phyloP scores from a whole-genome alignment of 2,888 invertebrate species.

The Psococerastis gibbosa region DNA sequence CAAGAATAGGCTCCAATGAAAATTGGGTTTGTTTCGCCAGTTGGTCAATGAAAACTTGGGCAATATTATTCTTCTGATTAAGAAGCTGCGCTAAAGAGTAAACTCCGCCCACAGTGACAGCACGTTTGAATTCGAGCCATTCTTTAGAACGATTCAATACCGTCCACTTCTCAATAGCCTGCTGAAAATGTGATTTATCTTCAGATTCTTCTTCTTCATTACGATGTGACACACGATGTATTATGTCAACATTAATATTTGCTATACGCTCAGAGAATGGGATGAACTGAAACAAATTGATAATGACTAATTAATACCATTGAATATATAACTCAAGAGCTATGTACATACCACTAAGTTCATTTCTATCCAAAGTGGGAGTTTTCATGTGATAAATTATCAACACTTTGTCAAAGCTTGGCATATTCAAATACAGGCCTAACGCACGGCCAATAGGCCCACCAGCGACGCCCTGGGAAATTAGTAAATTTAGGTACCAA shows the following conservation, averaged over 20 bases:
- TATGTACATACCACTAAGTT: neutral
- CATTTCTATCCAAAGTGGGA: neutral
- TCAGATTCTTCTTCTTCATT: constrained; percentile 42
- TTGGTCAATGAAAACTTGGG: constrained; percentile 51
- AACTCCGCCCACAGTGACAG: constrained; percentile 49
- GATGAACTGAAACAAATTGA: constrained; percentile 56
- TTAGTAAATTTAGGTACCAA: no score
- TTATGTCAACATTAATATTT: constrained; percentile 69
- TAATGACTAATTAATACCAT: neutral
- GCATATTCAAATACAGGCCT: no score
- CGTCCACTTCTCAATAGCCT: constrained; percentile 74
- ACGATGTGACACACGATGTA: constrained; percentile 63
- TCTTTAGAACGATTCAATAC: constrained; percentile 71
- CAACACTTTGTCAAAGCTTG: no score
- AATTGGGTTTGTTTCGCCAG: constrained; percentile 49
- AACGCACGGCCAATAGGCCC: no score
- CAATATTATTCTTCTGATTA: constrained; percentile 56
- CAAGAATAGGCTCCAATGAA: constrained; percentile 62
- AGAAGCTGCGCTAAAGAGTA: constrained; percentile 66
- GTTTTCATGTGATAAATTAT: neutral
- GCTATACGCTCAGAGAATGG: constrained; percentile 75
- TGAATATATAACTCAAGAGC: neutral
- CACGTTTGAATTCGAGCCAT: constrained; percentile 51
- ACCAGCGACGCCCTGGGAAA: no score
- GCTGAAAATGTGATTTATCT: constrained; percentile 61